phyloP scores from a whole-genome alignment of 2,797 vertebrate genomes.

The Centropyge bicolor region DNA sequence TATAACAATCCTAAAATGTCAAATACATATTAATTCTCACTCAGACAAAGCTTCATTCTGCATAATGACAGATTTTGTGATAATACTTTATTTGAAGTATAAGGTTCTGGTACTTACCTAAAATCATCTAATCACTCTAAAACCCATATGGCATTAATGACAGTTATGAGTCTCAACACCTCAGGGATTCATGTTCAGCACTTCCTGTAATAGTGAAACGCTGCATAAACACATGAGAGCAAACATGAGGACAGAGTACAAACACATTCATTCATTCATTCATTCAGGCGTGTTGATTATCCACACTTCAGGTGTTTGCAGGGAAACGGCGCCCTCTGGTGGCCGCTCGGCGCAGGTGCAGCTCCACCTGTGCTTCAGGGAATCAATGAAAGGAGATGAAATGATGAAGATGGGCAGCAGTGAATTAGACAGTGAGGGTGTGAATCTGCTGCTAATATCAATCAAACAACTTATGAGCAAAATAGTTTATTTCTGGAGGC shows the following conservation, averaged over 20 bases:
- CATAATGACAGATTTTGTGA: neutral
- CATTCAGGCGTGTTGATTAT: neutral
- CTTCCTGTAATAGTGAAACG: neutral
- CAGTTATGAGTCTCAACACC: no score
- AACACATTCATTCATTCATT: neutral
- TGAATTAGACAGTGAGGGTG: no score
- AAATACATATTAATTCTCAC: neutral
- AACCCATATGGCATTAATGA: no score
- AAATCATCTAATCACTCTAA: no score
- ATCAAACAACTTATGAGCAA: neutral
- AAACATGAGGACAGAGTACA: neutral
- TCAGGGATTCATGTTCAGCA: neutral
- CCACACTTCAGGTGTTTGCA: neutral
- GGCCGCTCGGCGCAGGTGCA: conserved; percentile 17
- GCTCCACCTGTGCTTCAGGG: neutral
- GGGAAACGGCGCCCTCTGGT: conserved; percentile 30
- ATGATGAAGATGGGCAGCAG: neutral
- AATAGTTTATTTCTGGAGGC: neutral
- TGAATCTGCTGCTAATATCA: neutral
- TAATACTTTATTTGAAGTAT: neutral
- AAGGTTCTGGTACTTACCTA: no score
- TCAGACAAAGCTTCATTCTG: neutral
- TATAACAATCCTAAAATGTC: neutral
- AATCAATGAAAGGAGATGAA: no score
- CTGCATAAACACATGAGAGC: neutral